phyloP scores from a whole-genome alignment of 1,140 invertebrate genomes.

The Amphibalanus amphitrite region DNA sequence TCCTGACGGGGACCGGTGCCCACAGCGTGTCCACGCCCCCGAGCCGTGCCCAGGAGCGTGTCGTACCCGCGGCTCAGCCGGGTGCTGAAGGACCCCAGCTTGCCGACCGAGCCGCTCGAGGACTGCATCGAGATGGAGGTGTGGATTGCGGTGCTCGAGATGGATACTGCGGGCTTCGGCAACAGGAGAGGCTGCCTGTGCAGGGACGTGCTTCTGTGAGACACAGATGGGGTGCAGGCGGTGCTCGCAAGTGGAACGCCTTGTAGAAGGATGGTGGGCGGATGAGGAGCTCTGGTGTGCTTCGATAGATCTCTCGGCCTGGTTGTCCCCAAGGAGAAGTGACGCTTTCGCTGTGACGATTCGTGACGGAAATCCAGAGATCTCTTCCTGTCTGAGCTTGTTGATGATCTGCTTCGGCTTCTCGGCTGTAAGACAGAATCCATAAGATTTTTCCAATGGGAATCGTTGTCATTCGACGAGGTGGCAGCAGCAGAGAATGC shows the following conservation, averaged over 20 bases:
- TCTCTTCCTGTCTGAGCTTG: background rate
- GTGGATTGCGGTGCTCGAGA: background rate
- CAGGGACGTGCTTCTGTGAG: background rate
- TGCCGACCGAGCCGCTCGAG: background rate
- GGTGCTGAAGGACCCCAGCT: background rate
- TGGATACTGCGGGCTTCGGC: background rate
- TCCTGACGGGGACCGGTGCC: background rate
- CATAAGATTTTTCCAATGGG: background rate
- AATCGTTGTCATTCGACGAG: background rate
- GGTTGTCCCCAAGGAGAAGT: background rate
- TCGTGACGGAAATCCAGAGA: background rate
- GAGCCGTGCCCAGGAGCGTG: background rate
- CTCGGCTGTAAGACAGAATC: background rate
- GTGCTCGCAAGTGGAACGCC: background rate
- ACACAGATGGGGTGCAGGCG: too few relatives aligned
- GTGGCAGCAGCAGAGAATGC: background rate
- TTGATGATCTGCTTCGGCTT: background rate
- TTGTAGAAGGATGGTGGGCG: background rate
- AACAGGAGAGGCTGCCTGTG: background rate
- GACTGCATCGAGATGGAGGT: background rate
- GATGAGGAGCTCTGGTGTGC: too few relatives aligned
- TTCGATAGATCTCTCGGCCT: background rate
- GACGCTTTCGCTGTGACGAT: background rate
- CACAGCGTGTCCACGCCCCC: too few relatives aligned
- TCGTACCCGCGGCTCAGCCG: background rate